Conservation (phyloP, 2,888 invertebrate genomes). For the Drosophila infuscata region DNA sequence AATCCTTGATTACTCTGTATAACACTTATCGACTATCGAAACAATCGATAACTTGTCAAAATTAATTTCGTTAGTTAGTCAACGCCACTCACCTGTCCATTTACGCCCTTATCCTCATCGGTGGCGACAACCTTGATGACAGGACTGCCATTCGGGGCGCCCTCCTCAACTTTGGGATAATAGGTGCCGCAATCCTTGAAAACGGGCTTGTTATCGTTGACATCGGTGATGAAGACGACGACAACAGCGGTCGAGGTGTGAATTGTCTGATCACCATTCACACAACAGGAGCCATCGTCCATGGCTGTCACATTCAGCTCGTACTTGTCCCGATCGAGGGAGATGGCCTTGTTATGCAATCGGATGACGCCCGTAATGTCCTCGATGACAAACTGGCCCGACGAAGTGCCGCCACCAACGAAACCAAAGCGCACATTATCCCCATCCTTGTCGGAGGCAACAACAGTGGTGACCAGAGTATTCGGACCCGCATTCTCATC, state of each 20-base stretch:
- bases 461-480: slow-evolving; percentile 97
- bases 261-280: slow-evolving; percentile 93
- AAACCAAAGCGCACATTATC: slow-evolving; percentile 97
- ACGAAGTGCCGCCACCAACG: slow-evolving; percentile 95
- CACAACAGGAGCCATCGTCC: slow-evolving; percentile 99
- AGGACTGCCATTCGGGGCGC: slow-evolving; percentile 96
- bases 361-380: slow-evolving; percentile 97
- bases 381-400: slow-evolving; percentile 97
- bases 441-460: slow-evolving; percentile 98
- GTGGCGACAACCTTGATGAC: slow-evolving; percentile 97
- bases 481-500: slow-evolving; percentile 98
- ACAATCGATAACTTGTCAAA: neutral
- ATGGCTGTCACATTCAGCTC: slow-evolving; percentile 98
- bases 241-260: slow-evolving; percentile 98
- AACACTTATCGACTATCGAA: neutral
- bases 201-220: slow-evolving; percentile 98
- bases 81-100: slow-evolving; percentile 88
- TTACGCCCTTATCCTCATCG: slow-evolving; percentile 98
- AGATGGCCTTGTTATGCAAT: slow-evolving; percentile 93
- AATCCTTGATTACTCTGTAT: neutral
- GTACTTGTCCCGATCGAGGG: slow-evolving; percentile 96
- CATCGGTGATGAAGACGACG: slow-evolving; percentile 98
- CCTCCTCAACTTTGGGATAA: slow-evolving; percentile 97
- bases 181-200: slow-evolving; percentile 97
- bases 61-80: neutral